These are phyloP conservation scores for Drosophila ochracea DNA, from an alignment of 2,888 invertebrate genomes.

Conservation along the genomic window DNA sequence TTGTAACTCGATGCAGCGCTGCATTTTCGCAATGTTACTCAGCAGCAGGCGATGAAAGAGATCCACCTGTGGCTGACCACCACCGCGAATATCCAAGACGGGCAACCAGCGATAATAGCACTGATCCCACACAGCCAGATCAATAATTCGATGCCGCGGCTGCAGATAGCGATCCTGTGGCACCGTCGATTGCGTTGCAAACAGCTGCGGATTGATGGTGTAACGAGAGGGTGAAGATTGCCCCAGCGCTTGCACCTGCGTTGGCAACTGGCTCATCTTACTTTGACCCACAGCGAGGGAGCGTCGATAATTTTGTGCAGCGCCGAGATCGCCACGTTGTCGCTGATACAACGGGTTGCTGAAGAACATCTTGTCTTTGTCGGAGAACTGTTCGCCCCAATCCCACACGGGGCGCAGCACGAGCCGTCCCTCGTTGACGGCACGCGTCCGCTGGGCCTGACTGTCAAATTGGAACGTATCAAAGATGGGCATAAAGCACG, in stretches of 20 bases:
- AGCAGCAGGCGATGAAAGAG: conserved; percentile 84
- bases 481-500: conserved; percentile 93
- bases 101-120: conserved; percentile 96
- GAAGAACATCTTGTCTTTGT: conserved; percentile 92
- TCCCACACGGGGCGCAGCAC: conserved; percentile 94
- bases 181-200: conserved; percentile 82
- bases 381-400: conserved; percentile 94
- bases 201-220: conserved; percentile 82
- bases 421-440: conserved; percentile 86
- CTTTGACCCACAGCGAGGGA: conserved; percentile 75
- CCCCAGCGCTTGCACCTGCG: conserved; percentile 2
- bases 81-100: conserved; percentile 88
- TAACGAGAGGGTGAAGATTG: conserved; percentile 62
- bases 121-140: conserved; percentile 92
- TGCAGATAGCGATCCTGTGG: conserved; percentile 85
- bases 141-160: conserved; percentile 87
- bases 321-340: conserved; percentile 61
- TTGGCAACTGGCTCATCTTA: conserved; percentile 61
- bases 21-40: conserved; percentile 84
- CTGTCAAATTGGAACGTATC: conserved; percentile 97
- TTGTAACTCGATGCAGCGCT: conserved; percentile 84
- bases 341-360: conserved; percentile 92
- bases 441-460: conserved; percentile 90
- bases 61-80: conserved; percentile 85
- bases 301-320: conserved; percentile 78